A percentile compares a stretch with the other conserved stretches of the same genome.
These are phyloP conservation scores for Drosophila prolongata DNA, from an alignment of 2,888 invertebrate species.

Conservation along the genomic window DNA sequence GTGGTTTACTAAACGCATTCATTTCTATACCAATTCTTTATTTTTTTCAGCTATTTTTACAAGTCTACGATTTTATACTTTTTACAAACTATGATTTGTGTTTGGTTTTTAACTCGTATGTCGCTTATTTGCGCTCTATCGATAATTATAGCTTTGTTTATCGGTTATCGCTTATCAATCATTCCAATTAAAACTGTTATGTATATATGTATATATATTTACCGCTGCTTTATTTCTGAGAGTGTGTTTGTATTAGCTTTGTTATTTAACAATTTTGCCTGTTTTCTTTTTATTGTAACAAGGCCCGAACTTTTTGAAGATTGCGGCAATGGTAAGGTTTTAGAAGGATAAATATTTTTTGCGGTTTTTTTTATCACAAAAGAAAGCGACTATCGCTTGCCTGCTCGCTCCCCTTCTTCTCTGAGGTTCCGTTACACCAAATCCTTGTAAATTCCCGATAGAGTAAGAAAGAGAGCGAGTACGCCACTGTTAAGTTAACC, in stretches of 20 bases:
- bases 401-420: slow-evolving; percentile 19
- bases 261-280: slow-evolving; percentile 12
- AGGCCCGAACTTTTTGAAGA: slow-evolving; percentile 20
- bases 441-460: slow-evolving; percentile 9
- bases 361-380: slow-evolving; percentile 39
- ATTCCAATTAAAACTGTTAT: slow-evolving; percentile 32
- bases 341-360: slow-evolving; percentile 24
- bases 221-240: slow-evolving; percentile 19
- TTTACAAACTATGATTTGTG: slow-evolving; percentile 53
- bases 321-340: slow-evolving; percentile 10
- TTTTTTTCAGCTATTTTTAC: slow-evolving; percentile 55
- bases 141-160: slow-evolving; percentile 19
- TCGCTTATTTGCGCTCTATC: slow-evolving; percentile 34
- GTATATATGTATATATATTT: slow-evolving; percentile 15
- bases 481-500: slow-evolving; percentile 4
- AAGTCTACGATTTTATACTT: slow-evolving; percentile 45
- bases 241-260: slow-evolving; percentile 25
- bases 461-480: slow-evolving; percentile 14
- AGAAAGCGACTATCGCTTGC: slow-evolving; percentile 37
- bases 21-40: slow-evolving; percentile 41
- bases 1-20: slow-evolving; percentile 28
- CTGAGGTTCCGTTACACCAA: slow-evolving; percentile 26
- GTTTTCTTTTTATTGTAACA: slow-evolving; percentile 16
- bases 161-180: slow-evolving; percentile 32
- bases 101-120: slow-evolving; percentile 50